A percentile compares a stretch with the other conserved stretches of the same genome.
Evolutionary conservation across 2,888 invertebrate species (phyloP).

Genomic region (Eupithecia subfuscata): DNA sequence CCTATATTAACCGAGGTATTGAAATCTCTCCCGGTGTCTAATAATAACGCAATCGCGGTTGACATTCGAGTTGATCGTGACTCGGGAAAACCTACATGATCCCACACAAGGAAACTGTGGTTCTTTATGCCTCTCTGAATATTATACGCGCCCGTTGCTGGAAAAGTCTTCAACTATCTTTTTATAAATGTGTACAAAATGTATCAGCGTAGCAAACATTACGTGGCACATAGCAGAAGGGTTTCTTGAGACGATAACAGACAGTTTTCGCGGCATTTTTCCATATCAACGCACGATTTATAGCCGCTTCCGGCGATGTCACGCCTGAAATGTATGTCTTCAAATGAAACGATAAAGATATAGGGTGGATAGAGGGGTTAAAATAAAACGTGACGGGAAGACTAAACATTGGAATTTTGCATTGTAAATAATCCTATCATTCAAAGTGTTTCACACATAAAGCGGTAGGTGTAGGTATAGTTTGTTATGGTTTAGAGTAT

Average conservation of each 20-base stretch:
- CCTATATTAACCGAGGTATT: background rate
- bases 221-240: slow-evolving; percentile 51
- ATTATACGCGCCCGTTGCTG: slow-evolving; percentile 37
- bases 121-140: slow-evolving; percentile 59
- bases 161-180: slow-evolving; percentile 9
- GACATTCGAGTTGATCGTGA: slow-evolving; percentile 68
- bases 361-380: slow-evolving; percentile 41
- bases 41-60: slow-evolving; percentile 71
- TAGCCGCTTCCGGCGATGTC: slow-evolving; percentile 65
- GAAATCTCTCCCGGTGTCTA: slow-evolving; percentile 34
- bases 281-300: slow-evolving; percentile 71
- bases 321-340: slow-evolving; percentile 67
- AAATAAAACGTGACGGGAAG: slow-evolving; percentile 56
- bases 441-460: background rate
- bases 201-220: slow-evolving; percentile 45
- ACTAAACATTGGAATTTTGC: slow-evolving; percentile 35
- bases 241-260: slow-evolving; percentile 63
- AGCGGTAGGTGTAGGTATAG: background rate
- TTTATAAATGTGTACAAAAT: slow-evolving; percentile 12
- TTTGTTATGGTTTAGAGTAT: no score
- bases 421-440: slow-evolving; percentile 22
- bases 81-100: slow-evolving; percentile 61
- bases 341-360: slow-evolving; percentile 63
- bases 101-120: slow-evolving; percentile 76
- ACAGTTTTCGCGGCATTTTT: slow-evolving; percentile 67